Evolutionary conservation across 2,797 vertebrate genomes (phyloP).

Genomic region (Sebastiscus albofasciatus): DNA sequence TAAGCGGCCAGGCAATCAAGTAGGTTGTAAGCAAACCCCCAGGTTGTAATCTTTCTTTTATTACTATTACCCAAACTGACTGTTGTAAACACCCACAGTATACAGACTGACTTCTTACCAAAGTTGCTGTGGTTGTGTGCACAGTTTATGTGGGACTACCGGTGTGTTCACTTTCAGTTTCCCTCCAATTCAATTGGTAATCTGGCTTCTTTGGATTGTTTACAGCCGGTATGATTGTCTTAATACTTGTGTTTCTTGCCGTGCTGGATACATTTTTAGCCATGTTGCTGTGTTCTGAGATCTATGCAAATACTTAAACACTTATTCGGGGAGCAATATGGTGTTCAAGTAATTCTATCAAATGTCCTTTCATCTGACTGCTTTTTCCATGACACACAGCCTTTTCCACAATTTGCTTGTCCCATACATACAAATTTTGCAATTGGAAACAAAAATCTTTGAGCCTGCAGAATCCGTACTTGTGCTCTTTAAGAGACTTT

Average conservation of each 20-base stretch:
- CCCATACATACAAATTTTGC: not conserved
- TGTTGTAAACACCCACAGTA: not conserved
- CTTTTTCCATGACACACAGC: not conserved
- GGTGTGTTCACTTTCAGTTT: not conserved
- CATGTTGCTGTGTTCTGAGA: not conserved
- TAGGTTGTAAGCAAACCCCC: not conserved
- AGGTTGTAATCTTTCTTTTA: not conserved
- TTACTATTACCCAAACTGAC: not conserved
- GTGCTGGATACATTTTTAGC: not conserved
- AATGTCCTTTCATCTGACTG: not conserved
- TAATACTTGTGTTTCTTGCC: not conserved
- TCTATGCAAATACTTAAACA: not conserved
- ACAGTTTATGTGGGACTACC: not conserved
- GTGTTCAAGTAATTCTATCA: not conserved
- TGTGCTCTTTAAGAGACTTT: not conserved
- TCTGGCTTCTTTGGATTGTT: not conserved
- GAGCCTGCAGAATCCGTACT: not conserved
- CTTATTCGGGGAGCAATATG: not conserved
- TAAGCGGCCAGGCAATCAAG: not conserved
- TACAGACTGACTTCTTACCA: not conserved
- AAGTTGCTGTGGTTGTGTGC: not conserved
- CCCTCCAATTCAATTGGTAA: not conserved
- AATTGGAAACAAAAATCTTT: not conserved
- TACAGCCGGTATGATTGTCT: not conserved
- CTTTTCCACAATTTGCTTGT: not conserved